Evolutionary conservation across 2,113 vertebrate species (phyloP), one percentile per base, ranked within the genome.

Genomic region (Zapus hudsonius): DNA sequence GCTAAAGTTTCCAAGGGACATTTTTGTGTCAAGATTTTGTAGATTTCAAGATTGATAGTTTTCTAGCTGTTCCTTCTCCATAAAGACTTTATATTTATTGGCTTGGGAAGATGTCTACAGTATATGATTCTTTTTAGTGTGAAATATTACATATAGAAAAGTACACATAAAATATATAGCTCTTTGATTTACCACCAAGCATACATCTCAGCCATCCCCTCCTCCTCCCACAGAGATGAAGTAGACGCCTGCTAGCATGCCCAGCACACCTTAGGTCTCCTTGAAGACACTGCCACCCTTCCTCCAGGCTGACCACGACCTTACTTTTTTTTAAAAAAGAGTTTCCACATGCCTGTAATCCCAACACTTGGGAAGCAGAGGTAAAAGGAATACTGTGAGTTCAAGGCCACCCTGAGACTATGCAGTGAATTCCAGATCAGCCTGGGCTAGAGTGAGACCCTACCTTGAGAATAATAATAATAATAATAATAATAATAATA

Each of bases 61-160:
- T 80, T 57, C 87, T 22, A 40, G 13, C 16, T 59, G 7, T 9
- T 66, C 55, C 36, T 59, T 78, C 44, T 72, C 38, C 59, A 29
- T 75, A 33, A 94, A 89, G 38, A 63, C 61, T 84, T 75, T 87
- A 3, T 83, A 22, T 90, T 69, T 80, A 66, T 76, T 42, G 4
- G 20, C 40, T 38, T 42, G 36, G 64, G 57, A 85, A 36, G 33
- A 38, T 64, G 59, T 78, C 84, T 78, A n/a, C 0, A 66, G 10
- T 70, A 5, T 16, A 47, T 84, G 72, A 63, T 42, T 76, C 52
- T 87, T 87, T 91, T 80, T 84, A 10, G 66, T 75, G 31, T 40
- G 59, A 81, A 67, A 31, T n/a, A 61, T 31, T 38, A 44, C 79
- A 67, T 11, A 7, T 19, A 67, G 63, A 72, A n/a, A 87, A 38